These are phyloP conservation scores for Drosophila colorata DNA, from an alignment of 2,888 invertebrate species.

Conservation along the genomic window DNA sequence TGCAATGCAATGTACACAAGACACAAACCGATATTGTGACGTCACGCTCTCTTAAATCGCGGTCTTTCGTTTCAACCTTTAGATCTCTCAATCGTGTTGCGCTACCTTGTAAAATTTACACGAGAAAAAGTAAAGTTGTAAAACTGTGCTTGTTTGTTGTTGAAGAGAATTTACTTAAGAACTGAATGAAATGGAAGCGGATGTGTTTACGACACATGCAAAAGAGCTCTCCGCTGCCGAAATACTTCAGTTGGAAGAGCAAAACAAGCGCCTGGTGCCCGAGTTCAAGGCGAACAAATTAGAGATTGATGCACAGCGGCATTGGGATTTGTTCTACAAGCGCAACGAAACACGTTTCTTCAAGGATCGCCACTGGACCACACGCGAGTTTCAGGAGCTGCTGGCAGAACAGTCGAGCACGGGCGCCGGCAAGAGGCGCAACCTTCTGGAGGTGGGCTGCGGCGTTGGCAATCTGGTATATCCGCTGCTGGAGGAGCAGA, in stretches of 20 bases:
- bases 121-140: neutral
- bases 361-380: conserved; percentile 98
- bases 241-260: conserved; percentile 87
- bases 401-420: conserved; percentile 84
- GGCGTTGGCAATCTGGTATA: conserved; percentile 99
- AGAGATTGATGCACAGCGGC: conserved; percentile 93
- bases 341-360: conserved; percentile 97
- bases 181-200: conserved; percentile 42
- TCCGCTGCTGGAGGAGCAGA: conserved; percentile 93
- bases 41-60: too few species aligned
- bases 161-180: neutral
- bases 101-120: neutral
- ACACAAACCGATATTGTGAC: too few species aligned
- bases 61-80: too few species aligned
- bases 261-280: conserved; percentile 89
- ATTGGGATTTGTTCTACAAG: conserved; percentile 99
- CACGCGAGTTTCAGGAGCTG: conserved; percentile 95
- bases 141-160: conserved; percentile 5
- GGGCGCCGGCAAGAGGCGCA: conserved; percentile 85
- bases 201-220: conserved; percentile 61
- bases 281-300: conserved; percentile 91
- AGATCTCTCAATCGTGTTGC: too few species aligned
- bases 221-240: conserved; percentile 87
- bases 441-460: conserved; percentile 92
- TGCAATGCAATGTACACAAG: too few species aligned